These are phyloP conservation scores for Leptinotarsa lineolata DNA, from an alignment of 1,140 invertebrate species.

Conservation along the genomic window DNA sequence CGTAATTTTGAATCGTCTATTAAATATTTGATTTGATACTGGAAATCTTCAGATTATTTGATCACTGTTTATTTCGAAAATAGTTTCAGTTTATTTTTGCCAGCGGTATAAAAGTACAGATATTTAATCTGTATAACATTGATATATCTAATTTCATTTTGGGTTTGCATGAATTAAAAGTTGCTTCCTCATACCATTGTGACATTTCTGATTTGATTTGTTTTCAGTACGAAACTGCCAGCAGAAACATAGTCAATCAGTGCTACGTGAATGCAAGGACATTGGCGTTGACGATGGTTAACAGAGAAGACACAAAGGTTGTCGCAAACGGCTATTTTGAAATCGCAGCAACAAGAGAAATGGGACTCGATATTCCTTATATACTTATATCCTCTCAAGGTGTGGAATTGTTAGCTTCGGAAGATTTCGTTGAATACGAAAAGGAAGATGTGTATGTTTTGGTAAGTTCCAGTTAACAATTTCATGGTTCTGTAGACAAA, in stretches of 20 bases:
- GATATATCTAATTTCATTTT: too few relatives aligned
- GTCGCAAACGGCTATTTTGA: neutral
- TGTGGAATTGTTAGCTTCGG: slow-evolving; percentile 1
- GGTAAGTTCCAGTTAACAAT: neutral
- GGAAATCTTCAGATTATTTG: too few relatives aligned
- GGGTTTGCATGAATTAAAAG: too few relatives aligned
- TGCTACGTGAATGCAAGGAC: neutral
- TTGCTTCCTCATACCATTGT: too few relatives aligned
- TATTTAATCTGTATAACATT: too few relatives aligned
- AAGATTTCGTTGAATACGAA: slow-evolving; percentile 20
- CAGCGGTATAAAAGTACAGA: too few relatives aligned
- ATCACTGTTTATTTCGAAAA: too few relatives aligned
- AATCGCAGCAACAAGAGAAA: neutral
- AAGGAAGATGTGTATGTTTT: slow-evolving; percentile 1
- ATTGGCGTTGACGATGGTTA: neutral
- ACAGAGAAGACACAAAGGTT: neutral
- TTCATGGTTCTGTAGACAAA: too few relatives aligned
- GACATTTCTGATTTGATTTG: neutral
- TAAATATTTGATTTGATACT: too few relatives aligned
- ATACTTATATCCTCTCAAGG: neutral
- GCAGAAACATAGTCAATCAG: neutral
- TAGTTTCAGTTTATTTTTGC: too few relatives aligned
- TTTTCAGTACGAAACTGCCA: neutral
- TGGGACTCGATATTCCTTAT: neutral
- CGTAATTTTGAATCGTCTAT: too few relatives aligned